Conservation (phyloP, 1,140 invertebrate genomes). For the Ceratoteleas bidentatus region DNA sequence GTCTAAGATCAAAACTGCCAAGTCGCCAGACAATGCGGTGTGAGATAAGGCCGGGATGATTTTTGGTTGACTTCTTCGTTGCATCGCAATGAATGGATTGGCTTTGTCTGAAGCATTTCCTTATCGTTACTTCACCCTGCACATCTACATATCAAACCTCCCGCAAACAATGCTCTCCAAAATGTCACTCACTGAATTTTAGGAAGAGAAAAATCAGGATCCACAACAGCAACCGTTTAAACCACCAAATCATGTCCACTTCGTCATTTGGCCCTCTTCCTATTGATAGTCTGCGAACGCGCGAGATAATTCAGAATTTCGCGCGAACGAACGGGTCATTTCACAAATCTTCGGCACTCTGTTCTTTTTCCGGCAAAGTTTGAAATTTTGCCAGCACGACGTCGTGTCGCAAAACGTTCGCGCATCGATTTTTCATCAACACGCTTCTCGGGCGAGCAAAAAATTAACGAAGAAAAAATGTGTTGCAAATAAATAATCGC, state of each 20-base stretch:
- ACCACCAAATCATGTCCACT: constrained; percentile 80
- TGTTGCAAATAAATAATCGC: no score
- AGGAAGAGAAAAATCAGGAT: constrained; percentile 77
- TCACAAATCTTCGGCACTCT: no score
- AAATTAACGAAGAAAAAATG: no score
- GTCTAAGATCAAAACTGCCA: constrained; percentile 82
- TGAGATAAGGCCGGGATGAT: constrained; percentile 80
- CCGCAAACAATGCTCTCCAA: no score
- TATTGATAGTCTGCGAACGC: constrained; percentile 24
- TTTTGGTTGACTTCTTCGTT: constrained; percentile 68
- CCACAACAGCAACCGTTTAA: constrained; percentile 76
- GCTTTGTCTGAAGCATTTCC: constrained; percentile 64
- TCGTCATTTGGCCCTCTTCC: constrained; percentile 73
- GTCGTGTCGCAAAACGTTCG: no score
- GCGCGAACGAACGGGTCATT: no score
- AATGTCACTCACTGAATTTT: constrained; percentile 72
- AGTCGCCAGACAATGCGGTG: constrained; percentile 85
- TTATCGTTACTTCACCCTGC: no score
- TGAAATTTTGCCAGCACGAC: no score
- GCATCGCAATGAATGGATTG: constrained; percentile 67
- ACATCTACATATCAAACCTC: no score
- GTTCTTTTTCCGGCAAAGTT: no score
- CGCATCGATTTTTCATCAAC: no score
- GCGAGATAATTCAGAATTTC: background rate
- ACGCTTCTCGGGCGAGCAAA: no score